These are phyloP conservation scores for Delphinus delphis DNA, from an alignment of 2,113 vertebrate genomes.

Conservation along the genomic window DNA sequence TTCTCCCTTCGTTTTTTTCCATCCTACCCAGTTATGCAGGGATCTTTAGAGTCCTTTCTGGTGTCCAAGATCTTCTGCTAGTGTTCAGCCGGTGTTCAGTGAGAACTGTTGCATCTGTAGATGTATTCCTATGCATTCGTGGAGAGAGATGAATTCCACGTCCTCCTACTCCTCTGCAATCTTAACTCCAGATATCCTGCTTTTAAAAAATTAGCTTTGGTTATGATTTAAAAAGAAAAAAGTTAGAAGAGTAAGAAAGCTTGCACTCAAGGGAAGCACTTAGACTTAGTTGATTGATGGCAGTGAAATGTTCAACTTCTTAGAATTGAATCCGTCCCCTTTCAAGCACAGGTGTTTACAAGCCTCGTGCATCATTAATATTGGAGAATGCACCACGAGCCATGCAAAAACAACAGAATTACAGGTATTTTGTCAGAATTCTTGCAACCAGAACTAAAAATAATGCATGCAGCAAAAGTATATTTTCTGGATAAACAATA, in stretches of 20 bases:
- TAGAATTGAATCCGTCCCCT: neutral
- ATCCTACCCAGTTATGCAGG: no score
- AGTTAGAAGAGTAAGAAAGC: neutral
- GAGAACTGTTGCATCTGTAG: no score
- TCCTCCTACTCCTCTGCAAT: no score
- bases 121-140: no score
- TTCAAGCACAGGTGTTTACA: neutral
- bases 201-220: neutral
- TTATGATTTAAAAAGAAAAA: neutral
- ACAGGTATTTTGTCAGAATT: neutral
- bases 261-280: neutral
- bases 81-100: no score
- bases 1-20: no score
- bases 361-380: neutral
- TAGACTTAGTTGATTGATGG: neutral
- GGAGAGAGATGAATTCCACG: no score
- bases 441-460: neutral
- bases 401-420: neutral
- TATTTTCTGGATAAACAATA: neutral
- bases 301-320: neutral
- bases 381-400: neutral
- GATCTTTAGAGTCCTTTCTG: no score
- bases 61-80: no score
- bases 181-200: neutral
- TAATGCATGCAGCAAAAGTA: neutral